Percentiles rank a stretch among this genome's conserved stretches.
Evolutionary conservation across 2,797 vertebrate species (phyloP).

Genomic region (Potorous gilbertii): DNA sequence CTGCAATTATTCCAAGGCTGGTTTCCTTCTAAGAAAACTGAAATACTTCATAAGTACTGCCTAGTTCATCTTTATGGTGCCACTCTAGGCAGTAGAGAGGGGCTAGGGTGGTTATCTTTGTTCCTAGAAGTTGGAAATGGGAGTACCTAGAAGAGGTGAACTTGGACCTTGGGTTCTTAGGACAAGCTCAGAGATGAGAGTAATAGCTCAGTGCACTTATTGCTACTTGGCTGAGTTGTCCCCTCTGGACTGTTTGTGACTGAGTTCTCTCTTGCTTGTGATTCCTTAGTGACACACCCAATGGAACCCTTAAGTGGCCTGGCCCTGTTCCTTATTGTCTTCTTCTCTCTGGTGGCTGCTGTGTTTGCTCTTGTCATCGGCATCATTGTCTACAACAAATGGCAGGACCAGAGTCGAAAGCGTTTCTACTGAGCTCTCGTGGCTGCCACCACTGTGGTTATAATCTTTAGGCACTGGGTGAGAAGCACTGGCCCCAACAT

Average conservation of each 20-base stretch:
- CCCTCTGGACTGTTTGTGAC: conserved; percentile 5
- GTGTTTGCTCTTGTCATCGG: conserved; percentile 93
- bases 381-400: conserved; percentile 94
- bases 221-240: background rate
- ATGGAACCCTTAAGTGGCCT: conserved; percentile 91
- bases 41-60: background rate
- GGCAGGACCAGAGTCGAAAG: conserved; percentile 94
- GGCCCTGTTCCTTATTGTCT: conserved; percentile 92
- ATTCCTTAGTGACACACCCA: conserved; percentile 80
- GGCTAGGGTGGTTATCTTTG: background rate
- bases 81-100: background rate
- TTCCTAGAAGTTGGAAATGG: background rate
- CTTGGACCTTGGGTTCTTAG: background rate
- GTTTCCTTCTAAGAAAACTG: background rate
- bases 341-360: conserved; percentile 93
- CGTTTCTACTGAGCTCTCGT: conserved; percentile 92
- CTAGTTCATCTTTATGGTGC: background rate
- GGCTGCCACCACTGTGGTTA: background rate
- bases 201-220: background rate
- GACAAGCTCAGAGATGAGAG: background rate
- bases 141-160: background rate
- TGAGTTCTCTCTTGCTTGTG: conserved; percentile 44
- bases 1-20: background rate
- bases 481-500: background rate
- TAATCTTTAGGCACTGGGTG: background rate